Evolutionary conservation across 53 echinoderm and acorn worm species (phyloP).

Genomic region (Echinometra lucunter): DNA sequence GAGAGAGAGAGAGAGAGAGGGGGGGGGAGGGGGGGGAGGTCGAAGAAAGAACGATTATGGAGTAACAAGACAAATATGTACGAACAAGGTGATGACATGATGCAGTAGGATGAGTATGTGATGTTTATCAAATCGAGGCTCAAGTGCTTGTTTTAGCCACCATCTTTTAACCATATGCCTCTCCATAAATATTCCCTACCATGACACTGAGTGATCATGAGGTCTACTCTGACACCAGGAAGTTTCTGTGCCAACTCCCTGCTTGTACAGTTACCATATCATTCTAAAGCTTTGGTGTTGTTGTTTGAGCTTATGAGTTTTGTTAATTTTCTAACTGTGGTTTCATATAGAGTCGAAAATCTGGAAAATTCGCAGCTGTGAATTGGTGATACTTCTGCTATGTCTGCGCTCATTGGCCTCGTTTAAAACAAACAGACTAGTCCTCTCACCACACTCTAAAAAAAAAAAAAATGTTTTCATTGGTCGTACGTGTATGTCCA

Average conservation of each 20-base stretch:
- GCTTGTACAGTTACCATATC: background rate
- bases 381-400: background rate
- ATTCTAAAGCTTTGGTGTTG: background rate
- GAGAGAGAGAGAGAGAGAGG: no score
- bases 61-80: background rate
- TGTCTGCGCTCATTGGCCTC: background rate
- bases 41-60: background rate
- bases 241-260: no score
- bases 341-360: background rate
- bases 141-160: slow-evolving; percentile 9
- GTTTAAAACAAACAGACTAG: slow-evolving; percentile 16
- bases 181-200: background rate
- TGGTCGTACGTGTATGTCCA: background rate
- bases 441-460: background rate
- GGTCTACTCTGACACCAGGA: no score
- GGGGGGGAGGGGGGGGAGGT: no score
- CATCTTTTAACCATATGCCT: slow-evolving; percentile 7
- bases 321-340: no score
- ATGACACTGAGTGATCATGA: background rate
- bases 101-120: background rate
- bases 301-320: background rate
- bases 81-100: slow-evolving; percentile 10
- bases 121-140: background rate
- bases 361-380: background rate
- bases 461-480: background rate